Evolutionary conservation across 2,797 vertebrate species (phyloP).

Genomic region (Echeneis naucrates): DNA sequence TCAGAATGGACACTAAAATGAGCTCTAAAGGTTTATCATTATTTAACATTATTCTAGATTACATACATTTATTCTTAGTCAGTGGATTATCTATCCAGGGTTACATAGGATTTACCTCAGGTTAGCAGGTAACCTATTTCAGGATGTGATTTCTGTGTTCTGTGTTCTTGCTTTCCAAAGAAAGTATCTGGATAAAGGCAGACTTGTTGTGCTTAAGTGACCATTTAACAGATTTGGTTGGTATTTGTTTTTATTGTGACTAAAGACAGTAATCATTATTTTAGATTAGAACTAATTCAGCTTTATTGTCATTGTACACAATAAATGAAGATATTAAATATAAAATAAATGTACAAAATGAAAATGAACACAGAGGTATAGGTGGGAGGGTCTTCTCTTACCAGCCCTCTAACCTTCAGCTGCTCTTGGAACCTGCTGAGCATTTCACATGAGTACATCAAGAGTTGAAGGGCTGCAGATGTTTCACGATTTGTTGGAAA

Average conservation of each 20-base stretch:
- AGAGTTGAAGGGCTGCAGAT: background rate
- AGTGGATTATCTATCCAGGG: background rate
- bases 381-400: background rate
- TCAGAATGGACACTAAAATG: background rate
- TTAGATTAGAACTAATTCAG: background rate
- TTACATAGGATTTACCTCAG: background rate
- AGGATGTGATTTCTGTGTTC: background rate
- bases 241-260: background rate
- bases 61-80: background rate
- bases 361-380: background rate
- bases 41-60: slow-evolving; percentile 3
- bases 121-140: background rate
- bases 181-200: too few species aligned
- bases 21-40: background rate
- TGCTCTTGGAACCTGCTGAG: background rate
- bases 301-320: background rate
- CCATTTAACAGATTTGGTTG: too few species aligned
- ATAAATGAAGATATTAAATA: background rate
- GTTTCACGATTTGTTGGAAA: background rate
- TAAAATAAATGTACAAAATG: background rate
- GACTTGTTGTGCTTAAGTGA: too few species aligned
- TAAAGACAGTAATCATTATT: background rate
- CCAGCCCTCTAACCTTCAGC: background rate
- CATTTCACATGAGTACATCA: background rate
- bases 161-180: background rate